Conservation (phyloP, 2,797 vertebrate genomes). For the Alfaro cultratus region DNA sequence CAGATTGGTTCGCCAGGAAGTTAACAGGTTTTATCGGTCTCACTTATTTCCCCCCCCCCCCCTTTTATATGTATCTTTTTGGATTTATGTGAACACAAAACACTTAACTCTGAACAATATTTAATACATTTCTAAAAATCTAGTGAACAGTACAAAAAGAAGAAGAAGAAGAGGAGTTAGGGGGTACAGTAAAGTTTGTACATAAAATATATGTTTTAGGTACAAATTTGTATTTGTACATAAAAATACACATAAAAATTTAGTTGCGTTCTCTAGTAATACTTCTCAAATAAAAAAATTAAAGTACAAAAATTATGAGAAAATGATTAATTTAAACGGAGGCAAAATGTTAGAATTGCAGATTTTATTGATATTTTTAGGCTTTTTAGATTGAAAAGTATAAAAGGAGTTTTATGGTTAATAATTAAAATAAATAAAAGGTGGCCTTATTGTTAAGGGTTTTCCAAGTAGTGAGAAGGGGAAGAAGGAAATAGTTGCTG, state of each 20-base stretch:
- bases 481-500: not conserved
- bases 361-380: not conserved
- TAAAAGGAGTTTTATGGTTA: not conserved
- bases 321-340: not conserved
- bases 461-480: not conserved
- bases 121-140: not conserved
- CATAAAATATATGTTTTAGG: not conserved
- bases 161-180: not conserved
- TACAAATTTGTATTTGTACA: too few relatives aligned
- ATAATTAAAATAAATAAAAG: not conserved
- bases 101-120: not conserved
- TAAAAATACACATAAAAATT: not conserved
- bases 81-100: not conserved
- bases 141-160: not conserved
- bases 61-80: not conserved
- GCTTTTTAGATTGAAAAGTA: not conserved
- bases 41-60: too few relatives aligned
- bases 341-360: not conserved
- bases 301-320: not conserved
- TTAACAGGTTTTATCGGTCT: not conserved
- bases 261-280: not conserved
- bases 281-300: not conserved
- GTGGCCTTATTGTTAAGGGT: not conserved
- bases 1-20: not conserved
- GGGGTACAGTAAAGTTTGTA: not conserved